Percentiles rank a stretch among this genome's conserved stretches.
Evolutionary conservation across 2,113 vertebrate genomes (phyloP).

Genomic region (Colinus virginianus): DNA sequence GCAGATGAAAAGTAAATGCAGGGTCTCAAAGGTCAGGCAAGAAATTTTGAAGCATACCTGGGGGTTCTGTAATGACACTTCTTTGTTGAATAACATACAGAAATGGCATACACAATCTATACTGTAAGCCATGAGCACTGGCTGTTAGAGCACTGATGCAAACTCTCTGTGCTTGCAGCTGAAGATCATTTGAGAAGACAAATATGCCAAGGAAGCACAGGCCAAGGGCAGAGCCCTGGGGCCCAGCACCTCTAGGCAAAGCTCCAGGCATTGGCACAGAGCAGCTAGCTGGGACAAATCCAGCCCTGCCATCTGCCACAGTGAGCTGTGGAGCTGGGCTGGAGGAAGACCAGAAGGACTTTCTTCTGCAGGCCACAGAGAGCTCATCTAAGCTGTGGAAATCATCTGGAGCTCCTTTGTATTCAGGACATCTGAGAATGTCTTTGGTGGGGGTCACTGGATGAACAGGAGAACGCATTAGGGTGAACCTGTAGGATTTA

Average conservation of each 20-base stretch:
- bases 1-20: neutral
- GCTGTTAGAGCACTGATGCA: neutral
- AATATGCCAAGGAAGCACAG: neutral
- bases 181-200: neutral
- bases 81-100: neutral
- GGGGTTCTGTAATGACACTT: neutral
- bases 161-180: neutral
- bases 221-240: slow-evolving; percentile 25
- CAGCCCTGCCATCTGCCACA: slow-evolving; percentile 52
- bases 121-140: fast-evolving
- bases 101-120: neutral
- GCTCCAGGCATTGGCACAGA: slow-evolving; percentile 29
- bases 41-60: neutral
- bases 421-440: neutral
- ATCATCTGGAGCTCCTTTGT: neutral
- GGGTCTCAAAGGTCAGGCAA: neutral
- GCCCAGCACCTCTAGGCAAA: slow-evolving; percentile 8
- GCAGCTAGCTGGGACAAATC: slow-evolving; percentile 19
- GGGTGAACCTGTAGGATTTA: neutral
- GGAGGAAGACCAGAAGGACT: slow-evolving; percentile 8
- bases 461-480: neutral
- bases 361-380: neutral
- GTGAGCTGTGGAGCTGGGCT: slow-evolving; percentile 36
- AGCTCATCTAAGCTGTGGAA: neutral
- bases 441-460: neutral